phyloP scores from a whole-genome alignment of 2,797 vertebrate species.

The Anabacerthia variegaticeps region DNA sequence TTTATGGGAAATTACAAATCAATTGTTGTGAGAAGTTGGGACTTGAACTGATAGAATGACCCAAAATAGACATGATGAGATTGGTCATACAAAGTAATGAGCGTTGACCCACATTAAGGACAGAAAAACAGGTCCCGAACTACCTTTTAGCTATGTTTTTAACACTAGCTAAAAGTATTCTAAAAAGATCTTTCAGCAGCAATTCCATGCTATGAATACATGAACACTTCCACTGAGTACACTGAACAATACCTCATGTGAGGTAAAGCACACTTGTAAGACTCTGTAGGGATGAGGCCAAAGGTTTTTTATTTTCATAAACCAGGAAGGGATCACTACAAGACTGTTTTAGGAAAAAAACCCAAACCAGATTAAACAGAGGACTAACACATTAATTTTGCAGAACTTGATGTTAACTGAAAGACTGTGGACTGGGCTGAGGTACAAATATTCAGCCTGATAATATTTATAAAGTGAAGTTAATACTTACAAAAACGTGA shows the following conservation, averaged over 20 bases:
- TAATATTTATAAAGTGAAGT: neutral
- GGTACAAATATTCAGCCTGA: neutral
- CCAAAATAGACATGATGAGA: neutral
- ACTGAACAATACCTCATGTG: accelerated
- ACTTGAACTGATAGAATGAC: neutral
- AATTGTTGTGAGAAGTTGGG: neutral
- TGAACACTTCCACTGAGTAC: neutral
- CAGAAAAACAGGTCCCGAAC: neutral
- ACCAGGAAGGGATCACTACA: neutral
- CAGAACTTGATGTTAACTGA: neutral
- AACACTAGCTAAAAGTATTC: neutral
- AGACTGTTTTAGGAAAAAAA: neutral
- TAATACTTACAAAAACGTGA: neutral
- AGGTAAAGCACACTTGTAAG: neutral
- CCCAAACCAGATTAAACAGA: neutral
- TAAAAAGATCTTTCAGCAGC: neutral
- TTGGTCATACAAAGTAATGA: neutral
- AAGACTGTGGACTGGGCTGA: neutral
- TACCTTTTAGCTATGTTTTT: neutral
- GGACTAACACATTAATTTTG: neutral
- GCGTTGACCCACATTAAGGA: neutral
- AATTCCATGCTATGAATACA: neutral
- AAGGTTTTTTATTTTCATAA: neutral
- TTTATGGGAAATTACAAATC: neutral
- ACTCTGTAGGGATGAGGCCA: neutral